phyloP scores from a whole-genome alignment of 2,113 vertebrate genomes.

The cattle (Bos taurus) region ARS-UCD2.0 NC_037347.1:17181001-17181500 shows the following conservation, averaged over 20 bases:
- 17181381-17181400: not conserved
- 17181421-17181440: not conserved
- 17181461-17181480: not conserved
- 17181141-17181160: not conserved
- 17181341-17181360: not conserved
- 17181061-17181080: not conserved
- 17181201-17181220: not conserved
- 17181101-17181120: not conserved
- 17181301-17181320: not conserved
- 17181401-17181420: not conserved
- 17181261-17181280: not conserved
- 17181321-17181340: not conserved
- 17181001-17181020: not conserved
- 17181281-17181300: not conserved
- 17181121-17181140: not conserved
- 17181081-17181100: not conserved
- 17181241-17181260: not conserved
- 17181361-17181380: not conserved
- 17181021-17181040: not conserved
- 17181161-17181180: not conserved
- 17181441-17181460: not conserved
- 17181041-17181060: not conserved
- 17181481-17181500: not conserved
- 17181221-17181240: not conserved
- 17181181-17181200: not conserved